phyloP scores from a whole-genome alignment of 2,113 vertebrate genomes.

The Strix aluco region DNA sequence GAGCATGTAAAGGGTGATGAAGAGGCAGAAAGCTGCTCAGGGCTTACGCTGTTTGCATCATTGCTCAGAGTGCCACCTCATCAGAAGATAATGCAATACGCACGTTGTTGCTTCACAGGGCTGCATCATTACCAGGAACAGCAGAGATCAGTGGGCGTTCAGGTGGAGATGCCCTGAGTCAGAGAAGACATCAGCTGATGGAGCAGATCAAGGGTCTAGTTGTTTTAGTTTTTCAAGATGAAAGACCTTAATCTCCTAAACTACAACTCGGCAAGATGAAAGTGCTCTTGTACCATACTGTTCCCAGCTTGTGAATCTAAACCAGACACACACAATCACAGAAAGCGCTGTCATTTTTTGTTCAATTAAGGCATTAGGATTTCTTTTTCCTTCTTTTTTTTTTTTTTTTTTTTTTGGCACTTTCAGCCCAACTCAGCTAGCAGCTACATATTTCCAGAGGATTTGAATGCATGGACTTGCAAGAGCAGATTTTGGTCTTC shows the following conservation, averaged over 20 bases:
- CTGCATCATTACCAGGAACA: conserved; percentile 53
- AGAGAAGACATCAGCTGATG: conserved; percentile 21
- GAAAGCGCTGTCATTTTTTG: background rate
- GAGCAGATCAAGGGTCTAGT: background rate
- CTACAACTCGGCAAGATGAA: background rate
- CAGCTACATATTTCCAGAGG: background rate
- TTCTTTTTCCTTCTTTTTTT: too few species aligned
- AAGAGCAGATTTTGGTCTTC: background rate
- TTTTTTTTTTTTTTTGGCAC: background rate
- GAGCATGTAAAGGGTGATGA: background rate
- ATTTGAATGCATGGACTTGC: background rate
- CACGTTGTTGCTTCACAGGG: background rate
- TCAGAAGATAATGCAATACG: background rate
- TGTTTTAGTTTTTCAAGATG: background rate
- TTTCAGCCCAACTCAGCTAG: background rate
- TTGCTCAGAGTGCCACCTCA: background rate
- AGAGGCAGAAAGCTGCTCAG: background rate
- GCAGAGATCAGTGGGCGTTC: conserved; percentile 36
- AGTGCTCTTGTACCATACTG: background rate
- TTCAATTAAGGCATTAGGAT: background rate
- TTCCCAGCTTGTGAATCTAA: background rate
- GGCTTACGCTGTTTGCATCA: background rate
- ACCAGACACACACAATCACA: background rate
- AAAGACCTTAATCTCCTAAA: background rate
- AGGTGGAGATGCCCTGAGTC: conserved; percentile 61